Evolutionary conservation across 2,113 vertebrate species (phyloP), one percentile per base, ranked within the genome.

Genomic region (Plecturocebus donacophilus): DNA sequence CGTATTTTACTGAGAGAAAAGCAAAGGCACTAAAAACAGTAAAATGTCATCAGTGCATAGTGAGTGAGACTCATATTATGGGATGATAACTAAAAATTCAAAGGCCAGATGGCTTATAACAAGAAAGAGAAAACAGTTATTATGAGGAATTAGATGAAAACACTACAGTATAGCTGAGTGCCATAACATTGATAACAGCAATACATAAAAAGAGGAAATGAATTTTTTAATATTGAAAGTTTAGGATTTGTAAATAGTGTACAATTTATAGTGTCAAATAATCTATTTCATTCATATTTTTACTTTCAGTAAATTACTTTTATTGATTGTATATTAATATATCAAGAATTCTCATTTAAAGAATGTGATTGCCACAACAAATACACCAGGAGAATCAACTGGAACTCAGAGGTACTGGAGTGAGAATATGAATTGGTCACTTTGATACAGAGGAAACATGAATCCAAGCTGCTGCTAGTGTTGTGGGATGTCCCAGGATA

Each of bases 91-190:
- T 94, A 88, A 95, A 94, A 88, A 92, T 90, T 90, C 66, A 95
- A 90, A 97, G 95, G 61, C 85, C 91, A 98, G 93, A 96, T 95
- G 87, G 90, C 45, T 91, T 94, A 47, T 94, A 94, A 92, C 35
- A 87, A 94, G 94, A 85, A 91, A 96, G 88, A 79, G 96, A 94
- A 97, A 97, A 96, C 47, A 87, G 79, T 96, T 98, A 88, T 90
- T 95, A 73, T 58, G 76, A 9, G 2, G 47, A 52, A 75, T 91
- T 97, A 94, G 73, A 86, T 95, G 58, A 92, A 93, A 95, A 61
- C 70, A 87, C 30, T 75, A 73, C 40, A 27, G 84, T 92, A 80
- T 82, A 91, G 12, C 40, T 82, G 77, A 94, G 95, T 94, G 73
- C n/a, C 35, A 77, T n/a, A 88, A 38, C 77, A 90, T 21, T 84